Conservation (phyloP, 2,113 vertebrate genomes). For the Phalacrocorax aristotelis region DNA sequence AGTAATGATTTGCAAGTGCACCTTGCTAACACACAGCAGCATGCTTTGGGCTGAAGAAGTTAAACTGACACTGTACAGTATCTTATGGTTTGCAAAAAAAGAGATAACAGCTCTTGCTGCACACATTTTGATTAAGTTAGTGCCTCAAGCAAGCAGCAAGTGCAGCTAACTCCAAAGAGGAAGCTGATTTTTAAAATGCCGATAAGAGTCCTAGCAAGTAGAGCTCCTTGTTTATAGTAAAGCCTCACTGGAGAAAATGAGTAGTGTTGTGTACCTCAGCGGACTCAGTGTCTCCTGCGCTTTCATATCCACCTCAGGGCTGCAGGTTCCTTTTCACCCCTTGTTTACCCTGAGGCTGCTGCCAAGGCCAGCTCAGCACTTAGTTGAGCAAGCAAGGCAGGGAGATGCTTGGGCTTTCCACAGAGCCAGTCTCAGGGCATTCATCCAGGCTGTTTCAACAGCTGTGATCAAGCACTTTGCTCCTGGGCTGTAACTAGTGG, state of each 20-base stretch:
- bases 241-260: neutral
- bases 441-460: neutral
- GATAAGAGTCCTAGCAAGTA: neutral
- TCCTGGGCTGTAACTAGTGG: neutral
- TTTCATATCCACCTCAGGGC: neutral
- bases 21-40: neutral
- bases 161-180: neutral
- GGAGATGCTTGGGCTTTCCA: neutral
- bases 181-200: neutral
- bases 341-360: neutral
- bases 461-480: neutral
- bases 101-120: neutral
- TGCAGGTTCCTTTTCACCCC: neutral
- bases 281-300: neutral
- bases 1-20: neutral
- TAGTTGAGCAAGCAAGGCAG: neutral
- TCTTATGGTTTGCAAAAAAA: neutral
- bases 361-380: neutral
- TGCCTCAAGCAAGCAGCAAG: neutral
- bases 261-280: neutral
- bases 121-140: neutral
- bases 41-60: neutral
- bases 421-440: neutral
- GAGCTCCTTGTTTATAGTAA: neutral
- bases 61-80: neutral